These are phyloP conservation scores for Glyptemys insculpta DNA, from an alignment of 2,797 vertebrate genomes.

Conservation along the genomic window DNA sequence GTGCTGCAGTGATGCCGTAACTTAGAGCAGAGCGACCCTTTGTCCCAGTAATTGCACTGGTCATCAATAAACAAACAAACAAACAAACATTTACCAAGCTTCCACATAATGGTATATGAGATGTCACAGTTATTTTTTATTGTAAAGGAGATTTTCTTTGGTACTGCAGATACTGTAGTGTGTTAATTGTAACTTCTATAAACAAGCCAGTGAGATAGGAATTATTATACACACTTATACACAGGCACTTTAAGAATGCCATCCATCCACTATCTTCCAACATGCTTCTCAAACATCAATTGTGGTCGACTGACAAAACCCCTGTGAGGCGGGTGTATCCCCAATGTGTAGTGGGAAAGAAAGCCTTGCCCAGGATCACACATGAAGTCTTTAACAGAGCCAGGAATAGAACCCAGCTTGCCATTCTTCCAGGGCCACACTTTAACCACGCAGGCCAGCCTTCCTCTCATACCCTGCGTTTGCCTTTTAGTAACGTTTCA, in stretches of 20 bases:
- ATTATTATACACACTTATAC: conserved; percentile 17
- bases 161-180: conserved; percentile 19
- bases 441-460: background rate
- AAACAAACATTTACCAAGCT: background rate
- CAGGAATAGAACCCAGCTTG: background rate
- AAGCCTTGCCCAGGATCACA: background rate
- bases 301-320: background rate
- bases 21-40: background rate
- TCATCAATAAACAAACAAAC: background rate
- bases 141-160: background rate
- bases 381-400: background rate
- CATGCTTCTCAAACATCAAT: background rate
- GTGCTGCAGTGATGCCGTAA: rapidly evolving
- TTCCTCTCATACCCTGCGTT: background rate
- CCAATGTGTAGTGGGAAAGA: background rate
- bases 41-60: background rate
- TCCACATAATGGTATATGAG: background rate
- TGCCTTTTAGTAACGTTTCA: background rate
- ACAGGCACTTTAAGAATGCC: background rate
- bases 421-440: background rate
- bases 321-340: background rate
- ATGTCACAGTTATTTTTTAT: background rate
- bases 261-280: background rate
- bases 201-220: conserved; percentile 17
- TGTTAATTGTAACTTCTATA: background rate